Percentiles rank a stretch among this genome's conserved stretches.
Conservation (phyloP, 2,113 vertebrate genomes). For the Passer montanus region DNA sequence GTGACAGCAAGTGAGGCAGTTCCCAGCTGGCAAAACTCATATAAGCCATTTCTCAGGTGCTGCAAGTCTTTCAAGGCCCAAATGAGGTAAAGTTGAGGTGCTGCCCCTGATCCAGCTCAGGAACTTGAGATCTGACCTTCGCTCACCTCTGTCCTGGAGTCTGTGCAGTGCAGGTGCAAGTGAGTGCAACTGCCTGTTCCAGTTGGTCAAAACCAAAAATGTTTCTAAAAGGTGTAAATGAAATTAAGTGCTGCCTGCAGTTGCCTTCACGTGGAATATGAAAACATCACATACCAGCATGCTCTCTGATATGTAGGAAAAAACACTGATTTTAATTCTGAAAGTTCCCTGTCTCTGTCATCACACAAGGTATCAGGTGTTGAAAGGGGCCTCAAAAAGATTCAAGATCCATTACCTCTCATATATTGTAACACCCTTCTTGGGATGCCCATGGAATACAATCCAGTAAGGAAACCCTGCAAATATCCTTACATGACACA, state of each 20-base stretch:
- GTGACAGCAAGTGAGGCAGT: neutral
- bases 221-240: neutral
- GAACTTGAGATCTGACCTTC: neutral
- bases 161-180: neutral
- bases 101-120: neutral
- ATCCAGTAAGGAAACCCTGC: neutral
- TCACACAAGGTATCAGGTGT: neutral
- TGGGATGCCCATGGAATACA: neutral
- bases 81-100: neutral
- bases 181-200: neutral
- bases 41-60: neutral
- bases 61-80: neutral
- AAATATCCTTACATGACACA: neutral
- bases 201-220: neutral
- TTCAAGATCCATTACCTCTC: neutral
- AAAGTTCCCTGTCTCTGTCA: neutral
- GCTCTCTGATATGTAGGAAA: neutral
- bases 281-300: neutral
- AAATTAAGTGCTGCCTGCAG: neutral
- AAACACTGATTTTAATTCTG: neutral
- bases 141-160: neutral
- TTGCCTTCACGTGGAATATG: neutral
- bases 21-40: neutral
- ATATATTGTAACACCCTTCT: neutral
- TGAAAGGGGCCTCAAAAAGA: neutral